A percentile compares a stretch with the other conserved stretches of the same genome.
Conservation (phyloP, 2,113 vertebrate species). For the Caranx melampygus region DNA sequence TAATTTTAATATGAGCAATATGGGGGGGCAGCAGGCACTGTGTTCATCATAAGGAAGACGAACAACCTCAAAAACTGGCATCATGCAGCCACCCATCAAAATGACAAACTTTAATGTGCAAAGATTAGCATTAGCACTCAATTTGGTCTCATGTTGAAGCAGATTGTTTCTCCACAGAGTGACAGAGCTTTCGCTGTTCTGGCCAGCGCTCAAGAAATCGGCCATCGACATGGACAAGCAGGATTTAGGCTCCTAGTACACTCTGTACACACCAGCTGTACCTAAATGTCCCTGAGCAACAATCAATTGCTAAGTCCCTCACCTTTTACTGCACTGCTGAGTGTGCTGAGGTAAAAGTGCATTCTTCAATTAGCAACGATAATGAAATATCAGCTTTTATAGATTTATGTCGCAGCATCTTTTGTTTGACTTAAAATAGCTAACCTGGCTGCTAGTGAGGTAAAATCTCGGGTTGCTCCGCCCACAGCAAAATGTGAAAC, state of each 20-base stretch:
- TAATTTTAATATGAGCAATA: not conserved
- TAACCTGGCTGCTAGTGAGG: slow-evolving; percentile 1
- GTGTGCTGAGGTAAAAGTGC: not conserved
- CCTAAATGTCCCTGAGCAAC: slow-evolving; percentile 33
- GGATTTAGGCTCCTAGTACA: slow-evolving; percentile 28
- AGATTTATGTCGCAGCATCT: not conserved
- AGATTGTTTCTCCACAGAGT: not conserved
- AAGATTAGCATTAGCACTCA: not conserved
- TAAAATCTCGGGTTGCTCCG: slow-evolving; percentile 8
- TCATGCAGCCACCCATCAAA: not conserved
- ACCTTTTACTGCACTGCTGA: not conserved
- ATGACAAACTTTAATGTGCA: not conserved
- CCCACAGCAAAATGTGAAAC: slow-evolving; percentile 25
- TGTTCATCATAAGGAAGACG: not conserved
- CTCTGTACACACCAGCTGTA: slow-evolving; percentile 24
- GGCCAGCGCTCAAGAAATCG: slow-evolving; percentile 16
- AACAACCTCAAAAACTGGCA: not conserved
- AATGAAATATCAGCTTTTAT: not conserved
- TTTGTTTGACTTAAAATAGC: not conserved
- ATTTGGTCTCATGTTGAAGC: not conserved
- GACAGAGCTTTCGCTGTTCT: slow-evolving; percentile 1
- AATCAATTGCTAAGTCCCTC: slow-evolving; percentile 27
- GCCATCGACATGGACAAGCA: slow-evolving; percentile 7
- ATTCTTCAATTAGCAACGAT: slow-evolving; percentile 1
- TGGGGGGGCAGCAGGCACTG: not conserved